Percentiles rank a stretch among this genome's conserved stretches.
Conservation (phyloP, 2,113 vertebrate genomes). For the Pomatorhinus ruficollis region DNA sequence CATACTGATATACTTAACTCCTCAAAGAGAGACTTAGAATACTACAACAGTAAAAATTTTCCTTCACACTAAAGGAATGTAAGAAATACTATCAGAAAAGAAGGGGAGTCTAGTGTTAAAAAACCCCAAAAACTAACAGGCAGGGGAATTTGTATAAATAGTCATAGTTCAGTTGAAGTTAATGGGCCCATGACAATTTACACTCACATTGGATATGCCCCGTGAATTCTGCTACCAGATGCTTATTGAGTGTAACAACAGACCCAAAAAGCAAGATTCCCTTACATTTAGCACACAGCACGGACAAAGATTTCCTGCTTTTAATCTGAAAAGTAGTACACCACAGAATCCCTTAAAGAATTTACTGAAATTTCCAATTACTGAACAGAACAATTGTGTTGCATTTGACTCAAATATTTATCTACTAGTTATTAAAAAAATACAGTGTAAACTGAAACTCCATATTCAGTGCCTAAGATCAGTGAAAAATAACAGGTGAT, state of each 20-base stretch:
- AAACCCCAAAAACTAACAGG: background rate
- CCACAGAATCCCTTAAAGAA: background rate
- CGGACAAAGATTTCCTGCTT: background rate
- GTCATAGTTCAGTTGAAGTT: conserved; percentile 50
- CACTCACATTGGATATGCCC: background rate
- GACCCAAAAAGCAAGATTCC: background rate
- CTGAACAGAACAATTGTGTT: background rate
- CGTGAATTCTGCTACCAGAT: background rate
- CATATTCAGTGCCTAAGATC: background rate
- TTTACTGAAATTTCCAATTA: background rate
- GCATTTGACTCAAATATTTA: background rate
- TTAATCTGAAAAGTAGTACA: background rate
- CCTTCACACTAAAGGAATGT: background rate
- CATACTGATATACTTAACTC: background rate
- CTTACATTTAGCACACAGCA: background rate
- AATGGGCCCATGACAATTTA: conserved; percentile 36
- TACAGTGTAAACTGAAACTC: background rate
- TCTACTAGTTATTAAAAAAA: background rate
- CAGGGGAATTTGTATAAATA: background rate
- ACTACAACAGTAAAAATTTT: background rate
- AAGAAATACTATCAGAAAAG: background rate
- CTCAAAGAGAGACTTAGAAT: background rate
- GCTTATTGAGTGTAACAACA: background rate
- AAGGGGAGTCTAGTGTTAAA: background rate
- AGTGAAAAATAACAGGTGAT: background rate